Conservation (phyloP, 2,888 invertebrate species). For the Drosophila mercatorum region DNA sequence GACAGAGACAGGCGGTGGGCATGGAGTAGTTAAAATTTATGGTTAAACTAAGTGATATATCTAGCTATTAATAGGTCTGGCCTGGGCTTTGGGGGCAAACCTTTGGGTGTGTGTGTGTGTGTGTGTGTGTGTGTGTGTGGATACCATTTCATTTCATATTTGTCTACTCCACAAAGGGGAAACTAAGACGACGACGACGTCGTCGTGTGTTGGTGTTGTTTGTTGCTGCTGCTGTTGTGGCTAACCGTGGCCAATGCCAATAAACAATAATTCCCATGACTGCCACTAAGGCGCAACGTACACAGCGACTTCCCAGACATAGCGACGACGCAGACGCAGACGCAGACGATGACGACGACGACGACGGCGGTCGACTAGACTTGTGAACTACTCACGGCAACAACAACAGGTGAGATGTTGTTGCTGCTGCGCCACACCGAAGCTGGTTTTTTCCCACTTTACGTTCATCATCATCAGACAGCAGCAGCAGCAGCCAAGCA, state of each 20-base stretch:
- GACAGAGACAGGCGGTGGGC: slow-evolving; percentile 1
- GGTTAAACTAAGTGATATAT: slow-evolving; percentile 57
- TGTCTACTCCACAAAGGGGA: slow-evolving; percentile 42
- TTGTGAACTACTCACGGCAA: slow-evolving; percentile 60
- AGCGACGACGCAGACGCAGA: slow-evolving; percentile 54
- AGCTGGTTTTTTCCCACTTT: slow-evolving; percentile 73
- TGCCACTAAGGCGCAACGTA: slow-evolving; percentile 76
- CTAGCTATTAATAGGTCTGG: slow-evolving; percentile 54
- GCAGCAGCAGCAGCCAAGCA: slow-evolving; percentile 47
- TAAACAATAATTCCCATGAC: slow-evolving; percentile 81
- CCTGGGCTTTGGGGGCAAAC: slow-evolving; percentile 36
- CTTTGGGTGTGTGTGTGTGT: slow-evolving; percentile 18
- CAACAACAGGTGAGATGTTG: slow-evolving; percentile 70
- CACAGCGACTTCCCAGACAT: slow-evolving; percentile 80
- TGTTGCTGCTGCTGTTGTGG: slow-evolving; percentile 53
- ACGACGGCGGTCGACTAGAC: slow-evolving; percentile 71
- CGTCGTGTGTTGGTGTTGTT: slow-evolving; percentile 9
- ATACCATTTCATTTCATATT: slow-evolving; percentile 52
- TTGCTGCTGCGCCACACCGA: slow-evolving; percentile 67
- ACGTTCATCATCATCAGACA: slow-evolving; percentile 71
- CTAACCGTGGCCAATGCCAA: slow-evolving; percentile 77
- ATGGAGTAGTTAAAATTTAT: slow-evolving; percentile 44
- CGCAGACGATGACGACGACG: slow-evolving; percentile 31
- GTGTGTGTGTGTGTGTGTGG: slow-evolving; percentile 11
- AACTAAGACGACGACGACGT: slow-evolving; percentile 26